A percentile compares a stretch with the other conserved stretches of the same genome.
These are phyloP conservation scores for Macrosiphum euphorbiae DNA, from an alignment of 2,888 invertebrate species.

Conservation along the genomic window DNA sequence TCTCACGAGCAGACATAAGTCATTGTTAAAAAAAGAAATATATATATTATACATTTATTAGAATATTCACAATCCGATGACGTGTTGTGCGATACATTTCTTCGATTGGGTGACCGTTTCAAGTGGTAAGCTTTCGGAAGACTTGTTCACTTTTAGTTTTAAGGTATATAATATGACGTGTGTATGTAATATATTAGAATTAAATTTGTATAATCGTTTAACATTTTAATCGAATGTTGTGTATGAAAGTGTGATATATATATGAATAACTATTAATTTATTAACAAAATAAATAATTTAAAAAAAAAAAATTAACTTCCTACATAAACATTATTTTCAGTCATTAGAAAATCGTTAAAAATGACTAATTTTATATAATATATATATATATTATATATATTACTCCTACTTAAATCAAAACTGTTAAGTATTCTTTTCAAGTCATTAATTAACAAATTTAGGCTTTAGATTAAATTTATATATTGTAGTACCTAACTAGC, in stretches of 20 bases:
- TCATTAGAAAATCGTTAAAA: constrained; percentile 59
- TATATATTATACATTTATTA: neutral
- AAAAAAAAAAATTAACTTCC: constrained; percentile 49
- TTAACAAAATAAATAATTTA: constrained; percentile 57
- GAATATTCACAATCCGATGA: neutral
- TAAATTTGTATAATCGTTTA: constrained; percentile 61
- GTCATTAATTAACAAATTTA: constrained; percentile 59
- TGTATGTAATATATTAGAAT: constrained; percentile 59
- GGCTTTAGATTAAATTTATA: constrained; percentile 19
- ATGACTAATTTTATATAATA: constrained; percentile 46
- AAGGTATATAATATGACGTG: constrained; percentile 1
- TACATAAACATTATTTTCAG: constrained; percentile 60
- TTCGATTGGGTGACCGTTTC: neutral
- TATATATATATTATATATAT: no score
- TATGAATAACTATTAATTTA: constrained; percentile 62
- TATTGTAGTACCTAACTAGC: constrained; percentile 21
- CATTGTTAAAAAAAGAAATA: neutral
- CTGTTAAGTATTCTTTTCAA: constrained; percentile 28
- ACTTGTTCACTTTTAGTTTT: constrained; percentile 50
- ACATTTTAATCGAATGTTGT: constrained; percentile 54
- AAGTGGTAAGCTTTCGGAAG: constrained; percentile 55
- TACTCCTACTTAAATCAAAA: constrained; percentile 63
- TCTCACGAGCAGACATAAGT: neutral
- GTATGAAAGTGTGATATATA: constrained; percentile 64
- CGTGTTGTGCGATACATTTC: neutral